A percentile compares a stretch with the other conserved stretches of the same genome.
Evolutionary conservation across 1,140 invertebrate genomes (phyloP).

Genomic region (Anastatus disparis): DNA sequence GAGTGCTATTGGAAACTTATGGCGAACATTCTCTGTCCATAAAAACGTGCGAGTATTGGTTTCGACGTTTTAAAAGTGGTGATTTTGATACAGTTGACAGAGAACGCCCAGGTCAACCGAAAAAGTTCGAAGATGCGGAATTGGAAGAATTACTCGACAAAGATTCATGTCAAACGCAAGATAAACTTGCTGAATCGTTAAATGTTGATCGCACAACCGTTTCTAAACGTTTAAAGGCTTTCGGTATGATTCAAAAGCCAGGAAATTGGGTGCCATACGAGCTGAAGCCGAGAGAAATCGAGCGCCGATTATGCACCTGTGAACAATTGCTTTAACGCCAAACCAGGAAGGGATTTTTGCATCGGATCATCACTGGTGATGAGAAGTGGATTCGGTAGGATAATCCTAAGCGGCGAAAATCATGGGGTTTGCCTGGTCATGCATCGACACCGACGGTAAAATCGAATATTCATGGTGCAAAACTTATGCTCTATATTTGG

Average conservation of each 20-base stretch:
- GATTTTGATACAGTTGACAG: conserved; percentile 43
- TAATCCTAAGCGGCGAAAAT: conserved; percentile 48
- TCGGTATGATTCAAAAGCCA: conserved; percentile 48
- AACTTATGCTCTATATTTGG: conserved; percentile 46
- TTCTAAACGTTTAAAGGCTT: conserved; percentile 42
- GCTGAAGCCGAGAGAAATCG: conserved; percentile 44
- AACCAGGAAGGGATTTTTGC: conserved; percentile 37
- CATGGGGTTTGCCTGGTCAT: conserved; percentile 28
- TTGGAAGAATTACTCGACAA: neutral
- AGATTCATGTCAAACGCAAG: conserved; percentile 43
- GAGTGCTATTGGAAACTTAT: conserved; percentile 27
- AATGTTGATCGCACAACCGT: conserved; percentile 41
- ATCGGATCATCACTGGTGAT: conserved; percentile 44
- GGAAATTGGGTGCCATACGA: conserved; percentile 44
- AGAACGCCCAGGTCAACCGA: conserved; percentile 27
- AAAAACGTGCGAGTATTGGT: conserved; percentile 20
- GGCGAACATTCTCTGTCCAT: conserved; percentile 8
- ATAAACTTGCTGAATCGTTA: conserved; percentile 42
- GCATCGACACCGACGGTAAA: conserved; percentile 28
- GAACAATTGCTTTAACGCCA: conserved; percentile 36
- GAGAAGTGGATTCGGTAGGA: conserved; percentile 48
- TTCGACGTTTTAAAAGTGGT: conserved; percentile 38
- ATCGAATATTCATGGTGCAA: conserved; percentile 35
- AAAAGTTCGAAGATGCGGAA: conserved; percentile 40
- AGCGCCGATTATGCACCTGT: conserved; percentile 43